Evolutionary conservation across 37 sponge, comb jelly and placozoan genomes (phyloP).

Genomic region (Theonella swinhoei): DNA sequence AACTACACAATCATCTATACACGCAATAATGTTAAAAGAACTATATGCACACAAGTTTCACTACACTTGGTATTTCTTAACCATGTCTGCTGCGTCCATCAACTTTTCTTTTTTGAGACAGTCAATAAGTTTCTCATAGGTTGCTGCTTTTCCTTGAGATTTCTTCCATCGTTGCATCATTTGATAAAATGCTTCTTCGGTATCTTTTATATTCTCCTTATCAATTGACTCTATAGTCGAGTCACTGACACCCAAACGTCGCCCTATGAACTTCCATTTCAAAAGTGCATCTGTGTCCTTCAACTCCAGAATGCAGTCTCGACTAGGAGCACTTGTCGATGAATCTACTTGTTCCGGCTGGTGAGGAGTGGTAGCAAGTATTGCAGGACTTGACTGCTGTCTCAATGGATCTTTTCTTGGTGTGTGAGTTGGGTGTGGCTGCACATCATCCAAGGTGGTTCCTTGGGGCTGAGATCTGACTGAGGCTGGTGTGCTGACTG

Average conservation of each 20-base stretch:
- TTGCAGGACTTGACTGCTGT: slow-evolving; percentile 29
- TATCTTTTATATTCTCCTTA: not conserved
- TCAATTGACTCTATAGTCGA: not conserved
- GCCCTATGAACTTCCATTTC: not conserved
- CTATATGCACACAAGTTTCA: no score
- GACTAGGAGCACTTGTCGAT: not conserved
- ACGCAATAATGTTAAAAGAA: no score
- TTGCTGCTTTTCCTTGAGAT: not conserved
- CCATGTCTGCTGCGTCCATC: not conserved
- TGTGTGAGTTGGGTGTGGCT: not conserved
- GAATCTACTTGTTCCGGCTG: not conserved
- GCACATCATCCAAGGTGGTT: not conserved
- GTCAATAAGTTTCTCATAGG: slow-evolving; percentile 1
- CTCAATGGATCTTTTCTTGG: not conserved
- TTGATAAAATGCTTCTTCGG: not conserved
- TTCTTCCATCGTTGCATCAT: not conserved
- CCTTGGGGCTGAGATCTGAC: not conserved
- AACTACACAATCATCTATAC: no score
- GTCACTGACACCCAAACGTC: slow-evolving; percentile 2
- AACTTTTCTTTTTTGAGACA: not conserved
- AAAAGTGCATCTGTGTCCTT: not conserved
- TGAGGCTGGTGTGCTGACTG: not conserved
- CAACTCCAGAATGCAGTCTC: not conserved
- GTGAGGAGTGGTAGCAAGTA: not conserved
- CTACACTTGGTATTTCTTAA: not conserved